A percentile compares a stretch with the other conserved stretches of the same genome.
These are phyloP conservation scores for Rotaria macrura DNA, from an alignment of 2,888 invertebrate species.

Conservation along the genomic window DNA sequence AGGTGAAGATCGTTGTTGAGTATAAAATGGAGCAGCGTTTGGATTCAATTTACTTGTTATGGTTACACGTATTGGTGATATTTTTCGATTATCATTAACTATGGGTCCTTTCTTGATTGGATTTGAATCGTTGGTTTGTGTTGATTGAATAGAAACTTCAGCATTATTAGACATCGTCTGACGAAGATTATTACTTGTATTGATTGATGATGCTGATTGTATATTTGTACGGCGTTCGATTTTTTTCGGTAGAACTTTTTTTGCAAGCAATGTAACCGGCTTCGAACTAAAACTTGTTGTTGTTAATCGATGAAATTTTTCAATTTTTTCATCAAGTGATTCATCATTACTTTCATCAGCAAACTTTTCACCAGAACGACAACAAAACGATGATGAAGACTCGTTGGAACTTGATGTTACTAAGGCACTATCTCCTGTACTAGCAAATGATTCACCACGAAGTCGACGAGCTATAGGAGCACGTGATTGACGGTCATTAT, in stretches of 20 bases:
- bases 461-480: neutral
- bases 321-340: neutral
- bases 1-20: neutral
- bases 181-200: neutral
- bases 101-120: neutral
- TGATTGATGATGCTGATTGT: neutral
- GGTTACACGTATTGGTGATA: neutral
- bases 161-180: neutral
- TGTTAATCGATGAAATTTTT: neutral
- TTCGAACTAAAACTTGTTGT: neutral
- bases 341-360: slow-evolving; percentile 20
- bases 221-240: neutral
- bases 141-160: neutral
- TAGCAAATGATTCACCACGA: neutral
- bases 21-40: neutral
- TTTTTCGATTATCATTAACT: neutral
- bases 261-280: slow-evolving; percentile 3
- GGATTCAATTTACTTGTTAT: slow-evolving; percentile 9
- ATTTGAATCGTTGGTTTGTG: neutral
- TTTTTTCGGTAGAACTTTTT: neutral
- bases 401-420: neutral
- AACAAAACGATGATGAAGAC: neutral
- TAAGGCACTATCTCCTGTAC: neutral
- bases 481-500: neutral
- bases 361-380: neutral